Base-by-base conservation (phyloP, 1,140 invertebrate genomes). In the Stratiolaelaps scimitus region DNA sequence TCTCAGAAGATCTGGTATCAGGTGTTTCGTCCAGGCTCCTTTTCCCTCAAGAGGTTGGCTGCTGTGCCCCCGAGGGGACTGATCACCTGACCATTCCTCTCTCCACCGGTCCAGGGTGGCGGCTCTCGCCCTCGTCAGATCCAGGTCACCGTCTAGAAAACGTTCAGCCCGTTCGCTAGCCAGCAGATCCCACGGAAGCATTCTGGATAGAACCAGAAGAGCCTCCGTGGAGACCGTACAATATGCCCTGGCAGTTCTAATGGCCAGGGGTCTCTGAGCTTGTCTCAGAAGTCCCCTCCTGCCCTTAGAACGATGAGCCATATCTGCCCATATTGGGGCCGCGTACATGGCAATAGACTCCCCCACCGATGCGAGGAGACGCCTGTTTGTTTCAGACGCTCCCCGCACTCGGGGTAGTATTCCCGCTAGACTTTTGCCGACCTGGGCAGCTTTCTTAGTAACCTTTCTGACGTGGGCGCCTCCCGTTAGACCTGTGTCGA, bases 311-410 rank as follows among this genome's bases (percentile, higher is more conserved):
- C 4, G 19, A 4, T 23, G 47, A 48, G 47, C 47, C 4, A 7
- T 48, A 7, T 19, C 19, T 4, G 47, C 47, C 47, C 47, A 48
- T 4, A 48, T 48, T 48, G 4, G 47, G 4, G 47, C 47, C 15
- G 5, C 47, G 15, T 48, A 48, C 47, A 48, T 4, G 7, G 47
- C 47, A 4, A 48, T 48, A 19, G 47, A 48, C 28, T 48, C 47
- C 19, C 19, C n/a, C n/a, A n/a, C n/a, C n/a, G n/a, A n/a, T n/a
- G n/a, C n/a, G n/a, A n/a, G n/a, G n/a, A n/a, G n/a, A n/a, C 44
- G 44, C n/a, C 44, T 45, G 13, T n/a, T 45, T n/a, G 44, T n/a
- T n/a, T n/a, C 44, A 45, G 44, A 45, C 44, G 44, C 44, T n/a
- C 44, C 44, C 44, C 44, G 13, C n/a, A 45, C 44, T n/a, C 44